These are phyloP conservation scores for Columba guinea DNA, from an alignment of 2,797 vertebrate species.

Conservation along the genomic window DNA sequence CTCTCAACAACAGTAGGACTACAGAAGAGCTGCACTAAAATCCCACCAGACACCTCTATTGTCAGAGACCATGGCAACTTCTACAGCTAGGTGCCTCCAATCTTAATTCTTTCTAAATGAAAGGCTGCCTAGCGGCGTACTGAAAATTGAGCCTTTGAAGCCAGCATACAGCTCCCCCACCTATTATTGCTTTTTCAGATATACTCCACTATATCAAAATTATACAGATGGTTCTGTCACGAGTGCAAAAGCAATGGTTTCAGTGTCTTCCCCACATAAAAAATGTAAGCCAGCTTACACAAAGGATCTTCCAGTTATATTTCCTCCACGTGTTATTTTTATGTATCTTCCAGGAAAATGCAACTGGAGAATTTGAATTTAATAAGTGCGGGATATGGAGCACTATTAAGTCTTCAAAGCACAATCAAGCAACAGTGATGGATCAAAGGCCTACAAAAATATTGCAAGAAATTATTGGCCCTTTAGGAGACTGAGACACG, in stretches of 20 bases:
- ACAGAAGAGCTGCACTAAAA: neutral
- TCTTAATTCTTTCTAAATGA: neutral
- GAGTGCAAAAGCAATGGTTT: neutral
- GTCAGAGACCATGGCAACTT: neutral
- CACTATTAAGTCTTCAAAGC: slow-evolving; percentile 50
- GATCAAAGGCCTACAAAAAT: slow-evolving; percentile 56
- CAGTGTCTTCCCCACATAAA: neutral
- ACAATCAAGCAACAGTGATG: neutral
- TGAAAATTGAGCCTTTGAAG: slow-evolving; percentile 35
- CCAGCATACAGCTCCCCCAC: neutral
- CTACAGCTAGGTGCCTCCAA: neutral
- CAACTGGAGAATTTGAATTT: slow-evolving; percentile 60
- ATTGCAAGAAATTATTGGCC: slow-evolving; percentile 16
- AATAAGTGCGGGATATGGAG: slow-evolving; percentile 50
- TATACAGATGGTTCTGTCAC: slow-evolving; percentile 9
- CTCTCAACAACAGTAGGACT: rapidly evolving
- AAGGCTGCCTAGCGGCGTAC: neutral
- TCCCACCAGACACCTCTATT: neutral
- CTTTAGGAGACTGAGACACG: slow-evolving; percentile 18
- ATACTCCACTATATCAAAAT: neutral
- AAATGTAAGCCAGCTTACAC: slow-evolving; percentile 17
- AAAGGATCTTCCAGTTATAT: slow-evolving; percentile 28
- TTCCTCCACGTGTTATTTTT: slow-evolving; percentile 67
- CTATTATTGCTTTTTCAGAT: slow-evolving; percentile 53
- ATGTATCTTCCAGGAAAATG: slow-evolving; percentile 54